phyloP scores from a whole-genome alignment of 2,888 invertebrate genomes.

The Metallyticus violacea region DNA sequence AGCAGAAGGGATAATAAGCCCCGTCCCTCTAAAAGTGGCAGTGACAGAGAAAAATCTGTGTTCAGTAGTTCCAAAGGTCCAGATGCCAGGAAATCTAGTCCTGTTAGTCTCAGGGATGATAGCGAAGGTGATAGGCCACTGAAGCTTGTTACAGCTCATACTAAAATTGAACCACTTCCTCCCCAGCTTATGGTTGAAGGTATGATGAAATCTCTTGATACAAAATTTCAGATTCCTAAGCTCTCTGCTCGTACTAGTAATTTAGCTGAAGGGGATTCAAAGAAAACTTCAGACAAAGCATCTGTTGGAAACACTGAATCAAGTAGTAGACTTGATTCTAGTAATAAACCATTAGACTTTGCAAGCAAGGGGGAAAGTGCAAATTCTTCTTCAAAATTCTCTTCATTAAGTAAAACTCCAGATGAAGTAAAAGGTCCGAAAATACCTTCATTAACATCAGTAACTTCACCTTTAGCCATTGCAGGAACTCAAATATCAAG shows the following conservation, averaged over 20 bases:
- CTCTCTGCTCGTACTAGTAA: constrained; percentile 56
- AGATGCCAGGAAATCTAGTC: constrained; percentile 64
- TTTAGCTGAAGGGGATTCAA: constrained; percentile 40
- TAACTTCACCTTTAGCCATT: neutral
- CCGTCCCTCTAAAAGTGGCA: constrained; percentile 60
- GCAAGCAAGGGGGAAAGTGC: constrained; percentile 18
- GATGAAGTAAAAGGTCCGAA: constrained; percentile 22
- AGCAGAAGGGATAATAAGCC: constrained; percentile 62
- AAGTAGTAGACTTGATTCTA: constrained; percentile 4
- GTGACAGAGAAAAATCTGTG: constrained; percentile 54
- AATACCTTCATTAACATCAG: neutral
- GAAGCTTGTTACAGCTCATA: constrained; percentile 57
- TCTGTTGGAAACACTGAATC: neutral
- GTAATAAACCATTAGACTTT: constrained; percentile 19
- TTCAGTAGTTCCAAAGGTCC: constrained; percentile 50
- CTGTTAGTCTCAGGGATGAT: constrained; percentile 60
- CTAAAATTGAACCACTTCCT: constrained; percentile 53
- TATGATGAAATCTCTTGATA: constrained; percentile 72
- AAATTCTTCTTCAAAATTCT: constrained; percentile 19
- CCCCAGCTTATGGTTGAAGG: constrained; percentile 68
- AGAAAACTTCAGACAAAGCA: constrained; percentile 33
- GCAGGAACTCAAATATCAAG: neutral
- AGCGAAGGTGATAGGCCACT: constrained; percentile 47
- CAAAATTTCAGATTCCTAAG: constrained; percentile 86
- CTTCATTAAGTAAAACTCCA: constrained; percentile 13